Percentiles rank a stretch among this genome's conserved stretches.
Evolutionary conservation across 2,113 vertebrate species (phyloP).

Genomic region (Oreotragus oreotragus): DNA sequence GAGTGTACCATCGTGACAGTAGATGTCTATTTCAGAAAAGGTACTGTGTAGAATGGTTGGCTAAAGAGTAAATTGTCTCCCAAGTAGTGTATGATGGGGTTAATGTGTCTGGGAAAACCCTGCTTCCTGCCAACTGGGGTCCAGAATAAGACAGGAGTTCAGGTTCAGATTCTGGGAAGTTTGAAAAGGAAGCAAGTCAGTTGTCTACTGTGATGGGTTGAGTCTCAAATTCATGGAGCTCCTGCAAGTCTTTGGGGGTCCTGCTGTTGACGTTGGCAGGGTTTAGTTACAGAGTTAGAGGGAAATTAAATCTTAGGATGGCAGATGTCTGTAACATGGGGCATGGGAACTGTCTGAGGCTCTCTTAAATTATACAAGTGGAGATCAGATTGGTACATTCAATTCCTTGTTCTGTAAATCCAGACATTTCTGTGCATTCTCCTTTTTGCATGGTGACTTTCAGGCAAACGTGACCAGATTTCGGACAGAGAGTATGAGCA

Average conservation of each 20-base stretch:
- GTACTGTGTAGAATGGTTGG: too few relatives aligned
- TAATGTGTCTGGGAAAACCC: neutral
- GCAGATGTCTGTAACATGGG: neutral
- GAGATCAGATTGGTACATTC: too few relatives aligned
- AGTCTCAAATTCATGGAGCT: neutral
- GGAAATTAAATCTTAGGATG: rapidly evolving
- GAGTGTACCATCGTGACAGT: neutral
- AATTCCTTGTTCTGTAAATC: neutral
- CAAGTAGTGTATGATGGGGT: neutral
- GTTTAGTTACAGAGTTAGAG: too few relatives aligned
- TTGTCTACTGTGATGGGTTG: neutral
- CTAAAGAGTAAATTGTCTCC: neutral
- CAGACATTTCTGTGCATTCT: rapidly evolving
- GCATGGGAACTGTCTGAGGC: neutral
- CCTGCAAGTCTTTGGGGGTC: neutral
- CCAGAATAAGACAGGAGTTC: neutral
- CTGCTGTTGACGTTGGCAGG: rapidly evolving
- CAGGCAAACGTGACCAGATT: neutral
- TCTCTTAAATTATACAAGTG: neutral
- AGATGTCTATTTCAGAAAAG: neutral
- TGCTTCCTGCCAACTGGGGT: neutral
- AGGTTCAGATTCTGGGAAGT: too few relatives aligned
- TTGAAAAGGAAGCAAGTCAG: neutral
- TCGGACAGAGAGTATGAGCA: rapidly evolving
- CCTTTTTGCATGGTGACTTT: neutral